A percentile compares a stretch with the other conserved stretches of the same genome.
These are phyloP conservation scores for Synanthedon myopaeformis DNA, from an alignment of 2,888 invertebrate species.

Conservation along the genomic window DNA sequence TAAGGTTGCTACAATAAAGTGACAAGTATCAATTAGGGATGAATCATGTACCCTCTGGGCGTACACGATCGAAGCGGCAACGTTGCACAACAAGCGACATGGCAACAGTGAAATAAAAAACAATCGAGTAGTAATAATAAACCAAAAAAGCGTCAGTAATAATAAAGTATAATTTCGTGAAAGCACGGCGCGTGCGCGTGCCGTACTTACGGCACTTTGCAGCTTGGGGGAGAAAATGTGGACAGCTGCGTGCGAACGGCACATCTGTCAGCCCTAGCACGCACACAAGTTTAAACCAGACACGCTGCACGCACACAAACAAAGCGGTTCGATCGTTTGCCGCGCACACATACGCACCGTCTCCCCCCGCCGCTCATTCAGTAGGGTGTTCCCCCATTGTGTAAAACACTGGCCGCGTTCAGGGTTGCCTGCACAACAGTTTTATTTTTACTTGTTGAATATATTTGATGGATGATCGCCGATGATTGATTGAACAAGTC, in stretches of 20 bases:
- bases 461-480: slow-evolving; percentile 57
- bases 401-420: slow-evolving; percentile 18
- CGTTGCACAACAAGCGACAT: slow-evolving; percentile 14
- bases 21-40: not conserved
- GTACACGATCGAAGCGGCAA: not conserved
- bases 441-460: slow-evolving; percentile 71
- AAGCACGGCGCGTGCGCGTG: slow-evolving; percentile 64
- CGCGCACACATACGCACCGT: slow-evolving; percentile 26
- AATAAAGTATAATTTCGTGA: slow-evolving; percentile 63
- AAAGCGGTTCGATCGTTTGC: slow-evolving; percentile 1
- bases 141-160: slow-evolving; percentile 41
- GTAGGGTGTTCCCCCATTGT: slow-evolving; percentile 48
- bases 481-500: slow-evolving; percentile 57
- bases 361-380: slow-evolving; percentile 18
- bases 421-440: slow-evolving; percentile 51
- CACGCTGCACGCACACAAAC: slow-evolving; percentile 18
- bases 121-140: slow-evolving; percentile 42
- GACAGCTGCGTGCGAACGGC: slow-evolving; percentile 56
- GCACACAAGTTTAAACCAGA: slow-evolving; percentile 6
- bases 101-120: slow-evolving; percentile 47
- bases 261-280: slow-evolving; percentile 54
- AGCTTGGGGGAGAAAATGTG: slow-evolving; percentile 33
- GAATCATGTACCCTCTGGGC: not conserved
- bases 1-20: not conserved
- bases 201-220: slow-evolving; percentile 47